Conservation (phyloP, 64 coral and sea anemone genomes). For the Catalaphyllia jardinei region DNA sequence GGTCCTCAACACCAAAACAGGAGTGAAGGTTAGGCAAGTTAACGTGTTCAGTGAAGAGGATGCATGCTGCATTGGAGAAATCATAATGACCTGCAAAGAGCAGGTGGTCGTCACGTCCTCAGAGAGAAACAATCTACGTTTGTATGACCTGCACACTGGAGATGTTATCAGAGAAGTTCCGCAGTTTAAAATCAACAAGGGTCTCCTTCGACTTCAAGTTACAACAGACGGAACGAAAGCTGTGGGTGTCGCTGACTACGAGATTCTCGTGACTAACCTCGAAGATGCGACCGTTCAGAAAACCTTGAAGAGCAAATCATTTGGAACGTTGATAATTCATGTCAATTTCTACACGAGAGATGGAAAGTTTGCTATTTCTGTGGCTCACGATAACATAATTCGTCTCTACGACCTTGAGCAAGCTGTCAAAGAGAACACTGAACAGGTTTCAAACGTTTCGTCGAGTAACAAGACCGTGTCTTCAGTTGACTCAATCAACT, state of each 20-base stretch:
- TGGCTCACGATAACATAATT: constrained; percentile 50
- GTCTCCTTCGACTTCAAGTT: constrained; percentile 55
- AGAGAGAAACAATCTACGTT: constrained; percentile 22
- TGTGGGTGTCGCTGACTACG: constrained; percentile 36
- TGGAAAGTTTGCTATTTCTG: constrained; percentile 42
- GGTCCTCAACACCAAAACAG: constrained; percentile 22
- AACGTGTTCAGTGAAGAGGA: constrained; percentile 17
- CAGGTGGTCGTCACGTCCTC: constrained; percentile 50
- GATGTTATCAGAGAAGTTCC: constrained; percentile 28
- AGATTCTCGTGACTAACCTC: constrained; percentile 56
- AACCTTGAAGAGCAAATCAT: constrained; percentile 66
- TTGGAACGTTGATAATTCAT: constrained; percentile 58
- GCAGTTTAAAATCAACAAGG: constrained; percentile 55
- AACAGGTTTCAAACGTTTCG: neutral
- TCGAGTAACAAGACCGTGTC: constrained; percentile 20
- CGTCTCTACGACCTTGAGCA: constrained; percentile 53
- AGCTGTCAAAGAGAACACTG: constrained; percentile 19
- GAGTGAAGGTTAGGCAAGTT: constrained; percentile 16
- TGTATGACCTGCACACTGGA: constrained; percentile 37
- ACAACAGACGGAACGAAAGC: constrained; percentile 39
- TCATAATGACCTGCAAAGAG: constrained; percentile 40
- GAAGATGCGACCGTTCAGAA: constrained; percentile 32
- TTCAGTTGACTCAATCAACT: constrained; percentile 37
- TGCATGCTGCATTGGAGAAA: neutral
- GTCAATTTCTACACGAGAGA: constrained; percentile 40